A percentile compares a stretch with the other conserved stretches of the same genome.
These are phyloP conservation scores for Hipparchia sbordonii DNA, from an alignment of 2,888 invertebrate species.

Conservation along the genomic window DNA sequence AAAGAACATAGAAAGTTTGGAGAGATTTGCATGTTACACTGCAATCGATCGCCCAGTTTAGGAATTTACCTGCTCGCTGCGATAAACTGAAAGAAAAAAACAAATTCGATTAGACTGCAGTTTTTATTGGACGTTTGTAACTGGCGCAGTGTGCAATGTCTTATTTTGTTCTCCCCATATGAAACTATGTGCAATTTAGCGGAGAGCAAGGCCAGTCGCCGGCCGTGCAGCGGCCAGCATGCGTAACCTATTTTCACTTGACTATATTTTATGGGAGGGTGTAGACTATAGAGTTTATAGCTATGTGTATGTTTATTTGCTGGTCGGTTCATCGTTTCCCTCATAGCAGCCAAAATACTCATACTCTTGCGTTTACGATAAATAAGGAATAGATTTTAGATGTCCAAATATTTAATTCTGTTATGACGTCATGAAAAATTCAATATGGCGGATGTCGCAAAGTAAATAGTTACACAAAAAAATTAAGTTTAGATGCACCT, in stretches of 20 bases:
- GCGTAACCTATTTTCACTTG: slow-evolving; percentile 4
- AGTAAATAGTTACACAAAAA: too few species aligned
- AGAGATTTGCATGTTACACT: slow-evolving; percentile 8
- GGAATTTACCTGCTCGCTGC: neutral
- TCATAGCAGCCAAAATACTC: too few species aligned
- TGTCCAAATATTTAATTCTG: too few species aligned
- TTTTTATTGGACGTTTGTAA: neutral
- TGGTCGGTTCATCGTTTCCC: too few species aligned
- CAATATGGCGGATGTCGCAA: too few species aligned
- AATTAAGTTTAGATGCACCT: neutral
- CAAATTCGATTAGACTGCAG: slow-evolving; percentile 5
- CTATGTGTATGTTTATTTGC: too few species aligned
- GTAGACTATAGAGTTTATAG: too few species aligned
- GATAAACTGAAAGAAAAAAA: neutral
- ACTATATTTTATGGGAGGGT: neutral
- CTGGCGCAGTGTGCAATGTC: neutral
- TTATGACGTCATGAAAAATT: too few species aligned
- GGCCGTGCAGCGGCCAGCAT: neutral
- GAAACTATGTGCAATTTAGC: slow-evolving; percentile 9
- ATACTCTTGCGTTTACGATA: too few species aligned
- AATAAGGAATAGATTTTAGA: too few species aligned
- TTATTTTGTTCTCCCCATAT: slow-evolving; percentile 10
- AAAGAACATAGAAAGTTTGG: neutral
- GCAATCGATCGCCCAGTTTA: slow-evolving; percentile 9
- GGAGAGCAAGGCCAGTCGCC: slow-evolving; percentile 13